Base-by-base conservation (phyloP, 2,888 invertebrate species). In the Drosophila sordidula region DNA sequence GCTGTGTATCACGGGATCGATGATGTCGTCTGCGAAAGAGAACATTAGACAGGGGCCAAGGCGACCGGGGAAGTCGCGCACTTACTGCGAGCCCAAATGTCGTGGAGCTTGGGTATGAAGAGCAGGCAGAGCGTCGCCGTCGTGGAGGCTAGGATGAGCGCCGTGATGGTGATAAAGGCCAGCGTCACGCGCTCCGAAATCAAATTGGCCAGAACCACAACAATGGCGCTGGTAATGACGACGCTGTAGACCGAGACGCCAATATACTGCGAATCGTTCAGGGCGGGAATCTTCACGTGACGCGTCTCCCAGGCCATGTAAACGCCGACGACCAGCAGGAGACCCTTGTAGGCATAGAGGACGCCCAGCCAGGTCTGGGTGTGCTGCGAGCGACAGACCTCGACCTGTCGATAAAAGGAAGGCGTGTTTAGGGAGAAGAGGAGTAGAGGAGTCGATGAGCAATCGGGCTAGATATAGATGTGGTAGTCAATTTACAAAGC, bases 231-330 rank as follows among this genome's bases (percentile, higher is more conserved):
- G 47, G 96, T 96, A 73, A 98, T 96, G 51, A 98, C 97, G 0
- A 97, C 97, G 52, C 96, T 97, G 90, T 98, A 98, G 0, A 98
- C 98, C 81, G 97, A 97, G 91, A 98, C 96, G 11, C 97, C 98
- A 79, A 98, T 98, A 92, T 98, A 97, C 90, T 97, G 97, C 5
- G 98, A 98, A 93, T 98, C 98, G 92, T 98, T 98, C 26, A 98
- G 93, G 0, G 97, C 97, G 12, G 97, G 96, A 82, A 98, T 97
- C 93, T 98, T 97, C 25, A 98, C 97, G 91, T 96, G 95, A 54
- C 97, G 94, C 9, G 98, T 98, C 93, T 98, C 97, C 98, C 98
- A 98, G 0, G 98, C 98, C 98, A 98, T 98, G 93, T 97, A 98
- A 4, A 97, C 96, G 0, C 98, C 98, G 68, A 98, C 97, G 32